Evolutionary conservation across 2,888 invertebrate species (phyloP), one percentile per base, ranked within the genome.

Genomic region (Galeruca laticollis): DNA sequence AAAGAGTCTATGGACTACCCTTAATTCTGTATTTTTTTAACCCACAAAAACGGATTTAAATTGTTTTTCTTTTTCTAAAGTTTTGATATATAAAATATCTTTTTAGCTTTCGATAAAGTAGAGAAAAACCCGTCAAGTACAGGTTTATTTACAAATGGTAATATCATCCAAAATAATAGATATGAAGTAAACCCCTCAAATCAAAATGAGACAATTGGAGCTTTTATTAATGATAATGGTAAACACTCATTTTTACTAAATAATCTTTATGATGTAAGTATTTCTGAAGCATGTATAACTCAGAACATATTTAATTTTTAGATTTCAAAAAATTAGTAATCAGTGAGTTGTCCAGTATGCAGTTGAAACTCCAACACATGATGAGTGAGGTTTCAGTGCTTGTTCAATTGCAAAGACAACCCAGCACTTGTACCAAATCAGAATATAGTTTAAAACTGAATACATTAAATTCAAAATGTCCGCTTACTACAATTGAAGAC

Each of bases 311-410:
- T 56, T 56, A 56, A 56, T 57, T 57, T 57, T 57, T 33, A 57
- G 57, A 57, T 57, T 57, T 57, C 57, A 57, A 57, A 57, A 57
- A 57, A 57, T 26, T 57, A 33, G 57, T 57, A 57, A 57, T 57
- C 10, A 33, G 35, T 5, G 57, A 57, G 57, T 57, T 57, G 33
- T 57, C 57, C 35, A 57, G 57, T 57, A 57, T 57, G 33, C 57
- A 57, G 57, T 57, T 57, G 31, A 57, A 57, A 33, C 57, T 57
- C 4, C 57, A 33, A 15, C 31, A 6, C n/a, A n/a, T n/a, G n/a
- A n/a, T n/a, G n/a, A n/a, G n/a, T n/a, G n/a, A n/a, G n/a, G n/a
- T n/a, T n/a, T 57, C 33, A 57, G 57, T 57, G 33, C 57, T 57
- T 57, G 57, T 57, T 57, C 57, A 57, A 13, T 33, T 57, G 57